Conservation (phyloP, 2,888 invertebrate species). For the Gryllus longicercus region DNA sequence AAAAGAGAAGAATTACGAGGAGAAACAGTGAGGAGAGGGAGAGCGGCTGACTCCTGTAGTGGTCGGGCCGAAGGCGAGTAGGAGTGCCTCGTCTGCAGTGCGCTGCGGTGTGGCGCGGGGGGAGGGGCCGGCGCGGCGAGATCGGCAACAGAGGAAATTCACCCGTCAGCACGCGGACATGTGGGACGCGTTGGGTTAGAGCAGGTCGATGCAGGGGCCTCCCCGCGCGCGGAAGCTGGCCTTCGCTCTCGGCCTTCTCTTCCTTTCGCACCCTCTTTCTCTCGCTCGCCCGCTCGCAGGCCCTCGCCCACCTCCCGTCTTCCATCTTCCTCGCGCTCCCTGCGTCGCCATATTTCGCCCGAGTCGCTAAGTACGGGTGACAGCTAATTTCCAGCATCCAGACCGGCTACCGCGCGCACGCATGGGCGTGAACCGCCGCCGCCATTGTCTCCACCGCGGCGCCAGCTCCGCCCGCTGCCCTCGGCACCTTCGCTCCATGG, state of each 20-base stretch:
- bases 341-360: neutral
- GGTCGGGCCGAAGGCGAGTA: too few species aligned
- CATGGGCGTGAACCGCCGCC: neutral
- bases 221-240: too few species aligned
- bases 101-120: neutral
- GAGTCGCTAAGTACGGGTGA: neutral
- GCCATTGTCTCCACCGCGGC: neutral
- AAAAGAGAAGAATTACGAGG: neutral
- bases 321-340: neutral
- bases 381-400: constrained; percentile 8
- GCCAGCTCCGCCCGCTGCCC: neutral
- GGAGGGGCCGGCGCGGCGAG: neutral
- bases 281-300: neutral
- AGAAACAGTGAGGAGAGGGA: neutral
- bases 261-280: neutral
- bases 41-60: too few species aligned
- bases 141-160: constrained; percentile 10
- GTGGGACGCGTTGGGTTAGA: neutral
- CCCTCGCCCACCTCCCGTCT: neutral
- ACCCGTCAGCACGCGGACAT: neutral
- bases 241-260: neutral
- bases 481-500: neutral
- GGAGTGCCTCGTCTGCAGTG: too few species aligned
- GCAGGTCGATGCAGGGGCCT: neutral
- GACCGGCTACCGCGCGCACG: neutral